Base-by-base conservation (phyloP, 2,797 vertebrate species). In the Dendrocincla tyrannina region DNA sequence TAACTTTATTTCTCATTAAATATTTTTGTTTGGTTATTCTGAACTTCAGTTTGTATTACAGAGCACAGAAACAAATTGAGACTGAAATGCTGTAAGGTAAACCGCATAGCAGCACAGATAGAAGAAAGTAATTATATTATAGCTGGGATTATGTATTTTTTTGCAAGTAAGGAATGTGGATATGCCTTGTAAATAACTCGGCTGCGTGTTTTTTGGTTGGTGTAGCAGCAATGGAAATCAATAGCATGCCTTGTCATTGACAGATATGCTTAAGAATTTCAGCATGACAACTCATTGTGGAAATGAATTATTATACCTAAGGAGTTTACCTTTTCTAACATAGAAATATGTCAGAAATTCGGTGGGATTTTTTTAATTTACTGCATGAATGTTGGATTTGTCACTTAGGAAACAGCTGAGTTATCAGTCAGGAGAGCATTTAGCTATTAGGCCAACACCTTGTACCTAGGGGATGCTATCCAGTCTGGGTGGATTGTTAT, bases 381-480 rank as follows among this genome's bases (percentile, higher is more conserved):
- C n/a, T 35, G 12, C 41, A 16, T 52, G 39, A 90, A 30, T 32
- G 16, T 91, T 93, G 64, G 22, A 33, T 90, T 88, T 92, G 50
- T 94, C 68, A 27, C 80, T 85, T 74, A 37, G 58, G 75, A 93
- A 87, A 83, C 62, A 63, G 28, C 4, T 0, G 0, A 59, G 23
- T 83, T 92, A 89, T 55, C 84, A 90, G 70, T 86, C 55, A 85
- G 67, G 70, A 84, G 63, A 77, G 33, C 66, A 67, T 82, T 95
- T 95, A 53, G 32, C 49, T 91, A 12, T 25, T 64, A 68, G 42
- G 75, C 78, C 70, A 77, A 77, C 77, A 80, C 89, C 74, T 93
- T 60, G 64, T 87, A 90, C 86, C 39, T 83, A 63, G 60, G 32
- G 0, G 10, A 80, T 85, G 37, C 70, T 87, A 52, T 91, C 56